Evolutionary conservation across 2,113 vertebrate species (phyloP), one percentile per base, ranked within the genome.

Genomic region (Tachycineta bicolor): DNA sequence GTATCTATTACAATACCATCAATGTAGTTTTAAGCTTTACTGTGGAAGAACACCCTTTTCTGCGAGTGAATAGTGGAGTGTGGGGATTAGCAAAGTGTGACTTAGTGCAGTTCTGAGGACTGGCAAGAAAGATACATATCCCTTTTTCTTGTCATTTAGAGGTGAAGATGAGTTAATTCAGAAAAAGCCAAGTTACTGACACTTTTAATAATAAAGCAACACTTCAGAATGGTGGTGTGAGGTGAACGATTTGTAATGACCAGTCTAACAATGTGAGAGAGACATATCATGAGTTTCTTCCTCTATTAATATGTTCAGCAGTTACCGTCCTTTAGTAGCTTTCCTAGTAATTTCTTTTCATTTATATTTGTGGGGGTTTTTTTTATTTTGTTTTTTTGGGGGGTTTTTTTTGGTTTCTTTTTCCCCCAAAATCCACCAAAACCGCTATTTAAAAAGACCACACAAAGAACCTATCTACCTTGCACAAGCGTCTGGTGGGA

Each of bases 131-230:
- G 95, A 92, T 83, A 85, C 77, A 77, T 71, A 77, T 92, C 68
- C 77, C 59, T 96, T 86, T 94, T 94, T 87, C 89, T 94, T 94
- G 71, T 88, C 92, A 92, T 96, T 97, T 96, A 93, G 56, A 93
- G 89, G 83, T 94, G 67, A 91, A 91, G 91, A 92, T 89, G 94
- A 84, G 89, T 91, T 89, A 93, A 88, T 97, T 97, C 83, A 63
- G 77, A 94, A 87, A 97, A 96, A 79, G 56, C 70, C 59, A 83
- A 89, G 88, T 89, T 83, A 49, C 88, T 55, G 33, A 89, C 82
- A 74, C 88, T 97, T 97, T 94, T 95, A 93, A 96, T 96, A 97
- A 97, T 94, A 95, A 94, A 89, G 84, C 87, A 97, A 89, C 92
- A 88, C 80, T 93, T 95, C 94, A 93, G 91, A 96, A 96, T 86